These are phyloP conservation scores for Drosophila anceps DNA, from an alignment of 2,888 invertebrate genomes.

Conservation along the genomic window DNA sequence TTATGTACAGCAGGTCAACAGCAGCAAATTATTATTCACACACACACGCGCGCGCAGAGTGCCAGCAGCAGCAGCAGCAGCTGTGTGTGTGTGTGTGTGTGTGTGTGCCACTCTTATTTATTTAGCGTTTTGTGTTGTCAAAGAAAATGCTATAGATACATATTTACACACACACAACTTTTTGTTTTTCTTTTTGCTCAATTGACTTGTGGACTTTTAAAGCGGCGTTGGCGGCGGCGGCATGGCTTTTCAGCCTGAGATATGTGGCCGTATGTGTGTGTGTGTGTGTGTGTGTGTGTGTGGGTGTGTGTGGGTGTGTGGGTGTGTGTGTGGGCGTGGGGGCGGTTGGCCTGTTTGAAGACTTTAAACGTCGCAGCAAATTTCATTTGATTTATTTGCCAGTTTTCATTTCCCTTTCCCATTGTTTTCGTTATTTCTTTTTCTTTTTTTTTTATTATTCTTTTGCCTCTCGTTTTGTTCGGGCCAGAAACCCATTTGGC, in stretches of 20 bases:
- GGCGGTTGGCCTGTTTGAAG: background rate
- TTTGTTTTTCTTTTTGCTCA: constrained; percentile 67
- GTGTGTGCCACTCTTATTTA: constrained; percentile 14
- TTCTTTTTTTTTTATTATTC: constrained; percentile 6
- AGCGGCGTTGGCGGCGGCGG: constrained; percentile 11
- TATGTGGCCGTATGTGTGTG: background rate
- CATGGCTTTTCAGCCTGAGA: constrained; percentile 1
- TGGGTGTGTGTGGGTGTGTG: background rate
- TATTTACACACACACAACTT: constrained; percentile 12
- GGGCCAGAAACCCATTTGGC: constrained; percentile 57
- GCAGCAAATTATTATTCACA: constrained; percentile 45
- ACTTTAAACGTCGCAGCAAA: constrained; percentile 63
- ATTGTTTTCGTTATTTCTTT: constrained; percentile 14
- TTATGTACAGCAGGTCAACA: constrained; percentile 61
- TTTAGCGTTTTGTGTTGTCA: constrained; percentile 33
- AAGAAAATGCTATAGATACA: constrained; percentile 18
- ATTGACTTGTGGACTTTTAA: constrained; percentile 68
- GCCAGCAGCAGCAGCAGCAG: background rate
- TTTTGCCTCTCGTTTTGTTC: constrained; percentile 2
- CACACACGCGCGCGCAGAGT: constrained; percentile 9
- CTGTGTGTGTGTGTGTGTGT: constrained; percentile 19
- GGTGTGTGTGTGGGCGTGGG: background rate
- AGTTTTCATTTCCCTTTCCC: constrained; percentile 75
- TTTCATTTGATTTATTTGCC: constrained; percentile 80
- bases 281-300: background rate